These are phyloP conservation scores for Scaptomyza flava DNA, from an alignment of 2,888 invertebrate species.

Conservation along the genomic window DNA sequence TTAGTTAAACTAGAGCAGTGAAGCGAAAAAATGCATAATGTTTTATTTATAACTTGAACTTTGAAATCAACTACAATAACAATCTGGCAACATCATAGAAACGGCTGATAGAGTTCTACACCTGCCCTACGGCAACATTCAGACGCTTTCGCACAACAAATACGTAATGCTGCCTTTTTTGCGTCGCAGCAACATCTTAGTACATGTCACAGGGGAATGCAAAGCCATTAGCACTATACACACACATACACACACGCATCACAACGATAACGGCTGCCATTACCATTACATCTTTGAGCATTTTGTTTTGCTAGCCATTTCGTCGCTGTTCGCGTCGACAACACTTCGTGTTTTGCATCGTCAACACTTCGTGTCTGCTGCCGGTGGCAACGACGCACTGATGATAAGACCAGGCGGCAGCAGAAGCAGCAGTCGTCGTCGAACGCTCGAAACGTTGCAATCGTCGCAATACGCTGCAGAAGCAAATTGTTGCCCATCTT, in stretches of 20 bases:
- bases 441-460: conserved; percentile 55
- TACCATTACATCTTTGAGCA: conserved; percentile 61
- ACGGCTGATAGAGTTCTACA: conserved; percentile 24
- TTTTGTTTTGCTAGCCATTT: conserved; percentile 73
- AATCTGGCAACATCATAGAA: conserved; percentile 51
- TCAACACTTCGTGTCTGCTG: conserved; percentile 28
- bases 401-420: conserved; percentile 57
- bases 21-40: not conserved
- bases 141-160: conserved; percentile 28
- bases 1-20: not conserved
- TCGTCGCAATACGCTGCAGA: conserved; percentile 21
- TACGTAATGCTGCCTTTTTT: conserved; percentile 49
- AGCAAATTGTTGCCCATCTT: not conserved
- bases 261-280: conserved; percentile 32
- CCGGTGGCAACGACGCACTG: conserved; percentile 33
- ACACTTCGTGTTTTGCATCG: conserved; percentile 36
- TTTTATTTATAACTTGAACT: not conserved
- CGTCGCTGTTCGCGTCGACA: conserved; percentile 34
- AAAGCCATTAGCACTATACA: conserved; percentile 26
- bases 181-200: conserved; percentile 55
- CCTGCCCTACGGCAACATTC: conserved; percentile 55
- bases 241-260: not conserved
- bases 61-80: not conserved
- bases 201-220: conserved; percentile 20
- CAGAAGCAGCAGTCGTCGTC: conserved; percentile 58